Evolutionary conservation across 2,888 invertebrate genomes (phyloP), one percentile per base, ranked within the genome.

Genomic region (Hirudinaria manillensis): DNA sequence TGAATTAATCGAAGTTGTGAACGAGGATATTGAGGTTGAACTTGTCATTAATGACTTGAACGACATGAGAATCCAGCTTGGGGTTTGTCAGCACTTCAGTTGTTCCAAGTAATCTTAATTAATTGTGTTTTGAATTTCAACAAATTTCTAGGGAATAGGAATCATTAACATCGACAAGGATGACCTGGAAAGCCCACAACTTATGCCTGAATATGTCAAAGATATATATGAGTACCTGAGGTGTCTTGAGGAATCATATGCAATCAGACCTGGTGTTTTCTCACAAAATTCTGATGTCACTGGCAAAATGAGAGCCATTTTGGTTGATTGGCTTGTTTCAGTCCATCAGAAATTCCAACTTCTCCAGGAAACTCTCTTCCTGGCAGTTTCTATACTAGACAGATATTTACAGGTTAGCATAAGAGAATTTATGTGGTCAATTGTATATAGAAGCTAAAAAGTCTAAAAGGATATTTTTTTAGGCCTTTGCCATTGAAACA

Each of bases 271-370:
- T 27, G 88, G 90, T 81, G 91, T 90, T 84, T 87, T 94, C 80
- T 88, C 87, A 21, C 61, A 75, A 67, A 89, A 89, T 53, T 91
- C 91, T 77, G 84, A 83, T 72, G 88, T 95, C 19, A 92, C 91
- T 19, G 89, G 91, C 0, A 90, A 90, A 81, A 97, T 97, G 95
- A 89, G 97, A 78, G 88, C 91, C 21, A 91, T 94, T 70, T 88
- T 98, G 24, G 88, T 97, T 77, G 94, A 97, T 84, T 98, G 97
- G 97, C 87, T 98, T 74, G 91, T 93, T 24, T 94, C 94, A 82
- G 94, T 97, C 13, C 94, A 94, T 81, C 87, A 89, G 72, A 91
- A 93, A 82, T 97, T 95, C 85, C 90, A 90, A 78, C 87, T 95
- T 74, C 87, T 91, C 27, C 89, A 91, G 75, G 98, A 98, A 86